Conservation (phyloP, 2,113 vertebrate genomes). For the Lepus europaeus region DNA sequence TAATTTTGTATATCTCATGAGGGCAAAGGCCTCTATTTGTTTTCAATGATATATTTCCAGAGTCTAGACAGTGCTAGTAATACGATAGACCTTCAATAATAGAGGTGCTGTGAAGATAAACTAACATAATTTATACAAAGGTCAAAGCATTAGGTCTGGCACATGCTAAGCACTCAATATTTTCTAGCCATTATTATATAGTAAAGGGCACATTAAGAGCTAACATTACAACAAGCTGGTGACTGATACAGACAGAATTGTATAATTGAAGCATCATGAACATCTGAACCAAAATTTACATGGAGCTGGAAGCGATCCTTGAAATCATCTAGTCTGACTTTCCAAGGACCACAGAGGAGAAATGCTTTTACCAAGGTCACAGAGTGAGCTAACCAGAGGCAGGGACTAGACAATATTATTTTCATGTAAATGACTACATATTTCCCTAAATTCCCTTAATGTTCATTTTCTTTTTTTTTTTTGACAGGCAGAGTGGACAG, state of each 20-base stretch:
- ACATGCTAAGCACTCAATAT: background rate
- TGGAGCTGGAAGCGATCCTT: background rate
- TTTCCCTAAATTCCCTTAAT: background rate
- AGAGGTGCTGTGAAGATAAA: background rate
- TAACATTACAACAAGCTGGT: background rate
- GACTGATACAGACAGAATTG: background rate
- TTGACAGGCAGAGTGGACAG: no score
- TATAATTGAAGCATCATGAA: background rate
- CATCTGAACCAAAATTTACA: background rate
- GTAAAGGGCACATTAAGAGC: background rate
- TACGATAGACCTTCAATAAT: background rate
- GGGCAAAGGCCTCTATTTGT: background rate
- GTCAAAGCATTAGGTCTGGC: background rate
- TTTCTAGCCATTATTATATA: background rate
- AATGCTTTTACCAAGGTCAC: background rate
- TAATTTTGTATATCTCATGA: background rate
- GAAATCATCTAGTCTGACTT: conserved; percentile 5
- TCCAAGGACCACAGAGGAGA: background rate
- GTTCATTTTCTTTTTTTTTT: conserved; percentile 53
- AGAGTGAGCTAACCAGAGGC: background rate
- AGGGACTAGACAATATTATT: background rate
- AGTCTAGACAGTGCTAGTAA: background rate
- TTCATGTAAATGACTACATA: background rate
- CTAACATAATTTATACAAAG: background rate
- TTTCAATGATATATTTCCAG: background rate